Evolutionary conservation across 2,797 vertebrate genomes (phyloP).

Genomic region (Pipistrellus pygmaeus): DNA sequence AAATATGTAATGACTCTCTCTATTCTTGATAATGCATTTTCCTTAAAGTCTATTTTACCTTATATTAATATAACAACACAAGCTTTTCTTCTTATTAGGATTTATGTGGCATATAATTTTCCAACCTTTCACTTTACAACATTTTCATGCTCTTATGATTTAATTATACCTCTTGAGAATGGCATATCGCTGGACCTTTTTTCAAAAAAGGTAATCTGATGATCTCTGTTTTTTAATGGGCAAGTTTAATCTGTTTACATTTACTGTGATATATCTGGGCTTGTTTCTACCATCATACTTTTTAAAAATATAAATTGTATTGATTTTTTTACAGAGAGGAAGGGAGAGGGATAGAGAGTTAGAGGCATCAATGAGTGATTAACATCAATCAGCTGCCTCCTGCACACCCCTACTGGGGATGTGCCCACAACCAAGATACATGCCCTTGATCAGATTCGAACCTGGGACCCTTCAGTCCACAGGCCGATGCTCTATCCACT

Average conservation of each 20-base stretch:
- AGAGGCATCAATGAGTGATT: too few species aligned
- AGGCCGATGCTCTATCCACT: too few species aligned
- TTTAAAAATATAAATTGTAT: neutral
- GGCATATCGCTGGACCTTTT: conserved; percentile 60
- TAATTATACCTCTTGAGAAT: conserved; percentile 58
- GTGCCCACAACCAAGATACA: too few species aligned
- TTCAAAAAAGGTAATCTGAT: conserved; percentile 55
- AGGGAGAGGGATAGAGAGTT: too few species aligned
- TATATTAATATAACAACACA: conserved; percentile 51
- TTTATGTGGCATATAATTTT: conserved; percentile 69
- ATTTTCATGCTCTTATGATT: conserved; percentile 61
- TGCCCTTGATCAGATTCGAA: too few species aligned
- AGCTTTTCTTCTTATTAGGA: conserved; percentile 65
- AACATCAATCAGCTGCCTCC: too few species aligned
- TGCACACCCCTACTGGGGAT: too few species aligned
- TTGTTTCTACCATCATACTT: conserved; percentile 51
- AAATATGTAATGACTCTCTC: conserved; percentile 66
- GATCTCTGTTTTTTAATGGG: conserved; percentile 62
- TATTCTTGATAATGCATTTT: conserved; percentile 61
- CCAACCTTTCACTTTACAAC: conserved; percentile 61
- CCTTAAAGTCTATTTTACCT: conserved; percentile 59
- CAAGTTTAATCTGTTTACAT: conserved; percentile 66
- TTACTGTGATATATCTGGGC: conserved; percentile 50
- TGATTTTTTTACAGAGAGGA: too few species aligned
- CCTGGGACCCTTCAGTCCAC: too few species aligned